Percentiles rank a stretch among this genome's conserved stretches.
phyloP scores from a whole-genome alignment of 2,113 vertebrate genomes.

The Istiophorus platypterus region DNA sequence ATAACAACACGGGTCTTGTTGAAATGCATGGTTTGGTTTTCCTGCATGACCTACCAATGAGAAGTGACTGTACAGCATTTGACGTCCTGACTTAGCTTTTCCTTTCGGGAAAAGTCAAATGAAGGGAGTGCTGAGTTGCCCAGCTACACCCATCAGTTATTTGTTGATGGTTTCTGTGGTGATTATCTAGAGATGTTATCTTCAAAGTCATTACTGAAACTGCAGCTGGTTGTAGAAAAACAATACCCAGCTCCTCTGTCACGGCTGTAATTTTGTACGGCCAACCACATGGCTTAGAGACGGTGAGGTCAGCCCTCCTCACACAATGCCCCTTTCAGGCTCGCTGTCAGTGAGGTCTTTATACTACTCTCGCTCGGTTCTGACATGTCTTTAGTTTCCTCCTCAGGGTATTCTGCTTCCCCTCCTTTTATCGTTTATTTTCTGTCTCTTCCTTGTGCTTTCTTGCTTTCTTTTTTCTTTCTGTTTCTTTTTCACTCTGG shows the following conservation, averaged over 20 bases:
- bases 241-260: conserved; percentile 56
- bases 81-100: conserved; percentile 36
- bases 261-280: conserved; percentile 60
- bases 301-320: conserved; percentile 76
- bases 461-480: conserved; percentile 65
- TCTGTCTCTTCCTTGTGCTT: conserved; percentile 80
- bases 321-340: conserved; percentile 79
- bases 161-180: conserved; percentile 34
- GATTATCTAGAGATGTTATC: conserved; percentile 40
- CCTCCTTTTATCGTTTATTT: conserved; percentile 59
- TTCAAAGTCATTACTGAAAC: conserved; percentile 28
- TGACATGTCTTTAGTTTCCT: conserved; percentile 72
- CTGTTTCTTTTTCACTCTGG: conserved; percentile 57
- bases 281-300: conserved; percentile 73
- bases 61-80: conserved; percentile 15
- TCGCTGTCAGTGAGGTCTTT: conserved; percentile 78
- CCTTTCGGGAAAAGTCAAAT: conserved; percentile 17
- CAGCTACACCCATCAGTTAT: not conserved
- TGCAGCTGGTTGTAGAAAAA: conserved; percentile 50
- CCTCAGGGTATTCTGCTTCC: conserved; percentile 32
- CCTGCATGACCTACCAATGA: conserved; percentile 50
- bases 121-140: not conserved
- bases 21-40: conserved; percentile 38
- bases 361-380: conserved; percentile 57
- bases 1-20: conserved; percentile 50